Base-by-base conservation (phyloP, 1,140 invertebrate species). In the Procambarus clarkii region DNA sequence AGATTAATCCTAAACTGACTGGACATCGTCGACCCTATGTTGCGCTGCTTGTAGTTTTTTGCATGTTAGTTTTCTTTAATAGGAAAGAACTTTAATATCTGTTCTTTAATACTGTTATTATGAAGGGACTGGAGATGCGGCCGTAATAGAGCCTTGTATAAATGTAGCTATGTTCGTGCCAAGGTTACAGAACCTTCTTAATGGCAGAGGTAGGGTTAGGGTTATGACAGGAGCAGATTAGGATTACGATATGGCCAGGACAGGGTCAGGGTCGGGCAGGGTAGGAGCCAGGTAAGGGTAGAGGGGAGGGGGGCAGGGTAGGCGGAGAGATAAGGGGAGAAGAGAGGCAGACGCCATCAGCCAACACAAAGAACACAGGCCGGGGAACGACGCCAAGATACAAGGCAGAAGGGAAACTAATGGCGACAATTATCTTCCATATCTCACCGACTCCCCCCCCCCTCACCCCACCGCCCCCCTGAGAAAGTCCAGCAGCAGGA, bases 391-490 rank as follows among this genome's bases (percentile, higher is more conserved):
- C 7, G 69, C 5, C 15, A 74, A 74, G n/a, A 34, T 74, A 74
- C 21, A 15, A 24, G 15, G 24, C 69, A 34, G n/a, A 74, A 74
- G 69, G 34, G 69, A 5, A 74, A 74, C 5, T 74, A 34, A 74
- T 34, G 69, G 24, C 69, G 69, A 74, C 69, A 74, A 74, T 74
- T 74, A 34, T 74, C 69, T 74, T 69, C 64, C 64, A 71, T 74
- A 74, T 34, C n/a, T 74, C 69, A 24, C 18, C 5, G 64, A 4
- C 2, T 69, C 64, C 21, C 13, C 34, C 0, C 1, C 34, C 34
- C 34, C n/a, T n/a, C n/a, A n/a, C n/a, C n/a, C n/a, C n/a, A n/a
- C n/a, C 34, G 34, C 34, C 34, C 34, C 34, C 34, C 34, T 34
- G 34, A 34, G 1, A 34, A 34, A 34, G 34, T 34, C 13, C 13